Conservation (phyloP, 2,888 invertebrate species). For the Melanophora roralis region DNA sequence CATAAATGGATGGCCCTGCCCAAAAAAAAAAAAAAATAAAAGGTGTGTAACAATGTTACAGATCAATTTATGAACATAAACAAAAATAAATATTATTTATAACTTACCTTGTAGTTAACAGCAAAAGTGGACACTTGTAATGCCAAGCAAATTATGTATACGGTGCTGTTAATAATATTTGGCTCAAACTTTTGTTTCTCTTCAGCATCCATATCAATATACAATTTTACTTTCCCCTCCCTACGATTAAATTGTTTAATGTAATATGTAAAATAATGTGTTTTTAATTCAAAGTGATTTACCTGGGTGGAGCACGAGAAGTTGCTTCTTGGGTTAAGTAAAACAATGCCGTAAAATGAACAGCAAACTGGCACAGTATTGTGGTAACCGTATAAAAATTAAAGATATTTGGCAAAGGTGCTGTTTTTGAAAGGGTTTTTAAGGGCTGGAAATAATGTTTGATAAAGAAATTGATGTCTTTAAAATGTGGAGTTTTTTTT, state of each 20-base stretch:
- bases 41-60: neutral
- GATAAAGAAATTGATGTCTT: neutral
- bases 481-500: neutral
- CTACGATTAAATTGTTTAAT: constrained; percentile 71
- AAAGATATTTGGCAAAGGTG: constrained; percentile 98
- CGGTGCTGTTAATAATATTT: constrained; percentile 96
- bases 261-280: no score
- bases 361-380: constrained; percentile 94
- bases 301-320: constrained; percentile 84
- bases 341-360: constrained; percentile 94
- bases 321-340: constrained; percentile 92
- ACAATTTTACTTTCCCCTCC: constrained; percentile 80
- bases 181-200: constrained; percentile 94
- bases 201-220: constrained; percentile 80
- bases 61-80: neutral
- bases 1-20: constrained; percentile 98
- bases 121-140: constrained; percentile 99
- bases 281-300: constrained; percentile 48
- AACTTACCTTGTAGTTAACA: constrained; percentile 95
- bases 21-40: neutral
- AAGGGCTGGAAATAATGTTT: constrained; percentile 90
- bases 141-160: constrained; percentile 98
- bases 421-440: constrained; percentile 92
- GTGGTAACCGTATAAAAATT: constrained; percentile 98
- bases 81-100: neutral